A percentile compares a stretch with the other conserved stretches of the same genome.
Conservation (phyloP, 1,140 invertebrate species). For the Gryllus bimaculatus region DNA sequence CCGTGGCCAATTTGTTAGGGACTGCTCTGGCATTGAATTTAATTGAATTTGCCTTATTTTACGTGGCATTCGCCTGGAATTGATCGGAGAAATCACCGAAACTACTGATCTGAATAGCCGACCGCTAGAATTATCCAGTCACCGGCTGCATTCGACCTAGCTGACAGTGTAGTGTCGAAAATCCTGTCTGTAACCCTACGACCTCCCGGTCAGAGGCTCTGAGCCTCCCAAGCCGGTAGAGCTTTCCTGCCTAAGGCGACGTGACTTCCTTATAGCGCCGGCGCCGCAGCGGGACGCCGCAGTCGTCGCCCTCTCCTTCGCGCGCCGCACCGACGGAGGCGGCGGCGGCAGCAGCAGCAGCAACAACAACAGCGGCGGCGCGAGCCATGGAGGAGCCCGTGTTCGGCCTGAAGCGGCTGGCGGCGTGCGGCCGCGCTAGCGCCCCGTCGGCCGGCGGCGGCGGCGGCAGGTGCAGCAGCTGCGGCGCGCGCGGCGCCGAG, state of each 20-base stretch:
- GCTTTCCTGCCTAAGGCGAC: no score
- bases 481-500: background rate
- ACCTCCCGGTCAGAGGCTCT: no score
- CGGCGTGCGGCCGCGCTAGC: conserved; percentile 7
- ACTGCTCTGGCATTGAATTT: no score
- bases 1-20: background rate
- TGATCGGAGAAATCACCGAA: background rate
- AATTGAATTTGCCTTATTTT: no score
- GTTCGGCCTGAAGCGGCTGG: background rate
- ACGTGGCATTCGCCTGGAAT: background rate
- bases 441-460: background rate
- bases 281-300: no score
- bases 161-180: no score
- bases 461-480: background rate
- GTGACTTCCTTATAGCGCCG: no score
- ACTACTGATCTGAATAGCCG: background rate
- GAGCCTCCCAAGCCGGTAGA: no score
- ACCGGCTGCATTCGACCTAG: background rate
- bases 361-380: background rate
- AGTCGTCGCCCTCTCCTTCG: background rate
- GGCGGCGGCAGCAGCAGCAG: no score
- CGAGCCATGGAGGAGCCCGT: background rate
- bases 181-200: no score
- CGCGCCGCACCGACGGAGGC: background rate
- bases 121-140: background rate